Evolutionary conservation across 2,888 invertebrate genomes (phyloP).

Genomic region (Platynereis dumerilii): DNA sequence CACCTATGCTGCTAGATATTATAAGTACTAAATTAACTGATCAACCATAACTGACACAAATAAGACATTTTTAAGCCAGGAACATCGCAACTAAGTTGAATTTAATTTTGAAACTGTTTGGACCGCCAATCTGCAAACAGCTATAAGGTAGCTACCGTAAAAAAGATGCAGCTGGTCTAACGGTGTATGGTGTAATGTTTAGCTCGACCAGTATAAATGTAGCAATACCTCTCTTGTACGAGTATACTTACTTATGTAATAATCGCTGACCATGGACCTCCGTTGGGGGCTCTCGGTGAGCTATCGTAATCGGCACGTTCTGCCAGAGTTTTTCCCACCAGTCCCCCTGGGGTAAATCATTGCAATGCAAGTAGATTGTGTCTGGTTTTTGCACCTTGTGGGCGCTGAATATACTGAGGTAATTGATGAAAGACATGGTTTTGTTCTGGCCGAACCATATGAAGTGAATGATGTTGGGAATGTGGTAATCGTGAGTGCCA

Average conservation of each 20-base stretch:
- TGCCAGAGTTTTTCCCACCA: constrained; percentile 39
- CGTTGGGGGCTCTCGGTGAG: constrained; percentile 26
- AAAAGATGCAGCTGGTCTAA: no score
- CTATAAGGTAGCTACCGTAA: no score
- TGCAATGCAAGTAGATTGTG: constrained; percentile 37
- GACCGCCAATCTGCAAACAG: no score
- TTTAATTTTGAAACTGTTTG: no score
- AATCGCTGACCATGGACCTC: constrained; percentile 16
- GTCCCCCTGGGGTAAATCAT: constrained; percentile 35
- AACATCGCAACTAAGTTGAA: no score
- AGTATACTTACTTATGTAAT: neutral
- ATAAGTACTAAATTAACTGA: no score
- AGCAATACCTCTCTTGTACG: no score
- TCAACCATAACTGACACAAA: no score
- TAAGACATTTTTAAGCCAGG: no score
- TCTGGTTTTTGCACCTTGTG: constrained; percentile 38
- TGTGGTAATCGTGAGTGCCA: constrained; percentile 22
- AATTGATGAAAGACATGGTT: constrained; percentile 36
- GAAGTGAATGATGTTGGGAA: constrained; percentile 41
- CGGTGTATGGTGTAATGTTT: no score
- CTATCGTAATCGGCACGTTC: constrained; percentile 27
- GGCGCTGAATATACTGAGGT: constrained; percentile 38
- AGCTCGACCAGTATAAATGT: no score
- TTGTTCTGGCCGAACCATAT: constrained; percentile 36
- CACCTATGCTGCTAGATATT: no score